Percentiles rank a stretch among this genome's conserved stretches.
These are phyloP conservation scores for Aphodius sticticus DNA, from an alignment of 2,888 invertebrate genomes.

Conservation along the genomic window DNA sequence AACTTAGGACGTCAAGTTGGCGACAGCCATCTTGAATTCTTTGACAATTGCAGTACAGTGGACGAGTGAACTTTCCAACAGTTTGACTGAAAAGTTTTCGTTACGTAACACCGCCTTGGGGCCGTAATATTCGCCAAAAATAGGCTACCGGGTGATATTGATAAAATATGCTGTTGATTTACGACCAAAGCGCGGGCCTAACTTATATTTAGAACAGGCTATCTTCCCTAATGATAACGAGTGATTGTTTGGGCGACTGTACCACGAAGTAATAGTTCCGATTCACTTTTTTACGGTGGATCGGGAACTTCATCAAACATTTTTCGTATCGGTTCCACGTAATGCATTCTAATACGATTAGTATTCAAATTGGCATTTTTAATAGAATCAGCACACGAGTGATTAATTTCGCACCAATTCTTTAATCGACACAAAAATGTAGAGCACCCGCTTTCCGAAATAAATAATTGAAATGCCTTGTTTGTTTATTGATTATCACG, in stretches of 20 bases:
- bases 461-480: background rate
- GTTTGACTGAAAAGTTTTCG: background rate
- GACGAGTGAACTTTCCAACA: slow-evolving; percentile 9
- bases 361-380: background rate
- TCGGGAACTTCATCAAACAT: background rate
- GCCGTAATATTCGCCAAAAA: background rate
- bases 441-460: background rate
- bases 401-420: background rate
- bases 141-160: background rate
- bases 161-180: background rate
- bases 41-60: slow-evolving; percentile 30
- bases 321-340: background rate
- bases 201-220: background rate
- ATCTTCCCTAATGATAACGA: background rate
- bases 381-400: background rate
- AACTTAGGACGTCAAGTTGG: slow-evolving; percentile 57
- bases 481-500: background rate
- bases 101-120: background rate
- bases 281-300: background rate
- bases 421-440: background rate
- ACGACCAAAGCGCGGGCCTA: background rate
- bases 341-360: background rate
- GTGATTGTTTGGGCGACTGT: background rate
- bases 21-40: slow-evolving; percentile 58
- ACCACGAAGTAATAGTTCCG: background rate